Conservation (phyloP, 2,888 invertebrate genomes). For the Lathronympha strigana region DNA sequence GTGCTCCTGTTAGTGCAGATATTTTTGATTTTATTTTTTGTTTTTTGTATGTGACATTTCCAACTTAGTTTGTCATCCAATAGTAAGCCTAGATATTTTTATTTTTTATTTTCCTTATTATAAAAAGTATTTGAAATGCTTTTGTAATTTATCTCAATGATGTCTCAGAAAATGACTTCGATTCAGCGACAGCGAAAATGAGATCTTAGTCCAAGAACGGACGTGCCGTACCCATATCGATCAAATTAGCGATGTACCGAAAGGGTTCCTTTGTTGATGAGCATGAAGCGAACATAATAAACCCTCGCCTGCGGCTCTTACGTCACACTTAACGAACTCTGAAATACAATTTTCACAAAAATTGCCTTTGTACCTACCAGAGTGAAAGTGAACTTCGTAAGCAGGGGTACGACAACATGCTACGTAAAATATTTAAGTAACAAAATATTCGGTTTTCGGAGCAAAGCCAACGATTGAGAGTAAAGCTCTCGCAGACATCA, state of each 20-base stretch:
- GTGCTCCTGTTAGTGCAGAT: too few relatives aligned
- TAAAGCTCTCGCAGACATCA: conserved; percentile 21
- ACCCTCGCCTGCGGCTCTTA: conserved; percentile 7
- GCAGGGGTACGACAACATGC: conserved; percentile 20
- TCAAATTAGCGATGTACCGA: conserved; percentile 25
- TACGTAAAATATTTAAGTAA: conserved; percentile 22
- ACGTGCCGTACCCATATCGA: conserved; percentile 13
- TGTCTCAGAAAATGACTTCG: conserved; percentile 6
- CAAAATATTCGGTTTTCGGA: conserved; percentile 21
- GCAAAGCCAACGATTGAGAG: neutral
- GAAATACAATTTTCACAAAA: conserved; percentile 25
- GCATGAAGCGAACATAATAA: conserved; percentile 24
- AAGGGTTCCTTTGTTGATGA: conserved; percentile 14
- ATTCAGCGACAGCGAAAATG: conserved; percentile 6
- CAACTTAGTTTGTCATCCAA: too few relatives aligned
- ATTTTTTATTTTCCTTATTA: neutral
- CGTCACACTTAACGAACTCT: conserved; percentile 18
- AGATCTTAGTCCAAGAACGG: neutral
- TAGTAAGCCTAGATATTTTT: too few relatives aligned
- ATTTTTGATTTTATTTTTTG: too few relatives aligned
- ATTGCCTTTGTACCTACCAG: neutral
- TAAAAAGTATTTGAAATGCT: neutral
- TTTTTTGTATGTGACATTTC: too few relatives aligned
- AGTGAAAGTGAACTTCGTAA: conserved; percentile 6
- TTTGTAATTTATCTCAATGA: neutral